These are phyloP conservation scores for Epicauta chinensis DNA, from an alignment of 1,140 invertebrate genomes.

Conservation along the genomic window DNA sequence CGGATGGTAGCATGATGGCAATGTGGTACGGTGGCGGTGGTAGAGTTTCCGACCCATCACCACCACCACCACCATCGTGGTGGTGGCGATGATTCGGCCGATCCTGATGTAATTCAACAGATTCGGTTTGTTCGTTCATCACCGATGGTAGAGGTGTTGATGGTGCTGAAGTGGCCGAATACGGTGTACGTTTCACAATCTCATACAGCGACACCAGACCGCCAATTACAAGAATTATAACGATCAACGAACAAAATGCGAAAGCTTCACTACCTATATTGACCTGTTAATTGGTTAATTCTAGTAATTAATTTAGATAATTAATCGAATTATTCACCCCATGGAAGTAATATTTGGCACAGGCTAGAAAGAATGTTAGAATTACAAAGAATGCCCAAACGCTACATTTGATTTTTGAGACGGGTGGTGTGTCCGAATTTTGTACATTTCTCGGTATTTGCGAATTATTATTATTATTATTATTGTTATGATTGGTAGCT, in stretches of 20 bases:
- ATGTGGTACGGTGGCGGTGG: slow-evolving; percentile 60
- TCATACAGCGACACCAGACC: slow-evolving; percentile 52
- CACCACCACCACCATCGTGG: background rate
- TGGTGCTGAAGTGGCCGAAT: slow-evolving; percentile 4
- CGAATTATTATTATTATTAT: slow-evolving; percentile 14
- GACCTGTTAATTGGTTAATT: slow-evolving; percentile 30
- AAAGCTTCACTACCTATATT: slow-evolving; percentile 53
- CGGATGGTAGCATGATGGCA: slow-evolving; percentile 53
- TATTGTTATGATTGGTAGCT: background rate
- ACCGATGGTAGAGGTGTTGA: too few species aligned
- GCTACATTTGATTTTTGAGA: slow-evolving; percentile 15
- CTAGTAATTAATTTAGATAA: slow-evolving; percentile 29
- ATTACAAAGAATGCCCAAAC: slow-evolving; percentile 20
- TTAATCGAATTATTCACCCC: slow-evolving; percentile 15
- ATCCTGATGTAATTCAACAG: background rate
- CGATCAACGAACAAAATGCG: slow-evolving; percentile 57
- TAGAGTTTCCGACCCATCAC: slow-evolving; percentile 3
- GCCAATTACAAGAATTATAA: slow-evolving; percentile 54
- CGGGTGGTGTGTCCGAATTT: background rate
- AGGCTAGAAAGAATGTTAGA: slow-evolving; percentile 20
- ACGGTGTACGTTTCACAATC: slow-evolving; percentile 12
- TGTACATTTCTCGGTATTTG: background rate
- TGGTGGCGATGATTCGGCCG: background rate
- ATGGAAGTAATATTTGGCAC: slow-evolving; percentile 22
- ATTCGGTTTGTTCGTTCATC: background rate